These are phyloP conservation scores for Furnarius figulus DNA, from an alignment of 2,113 vertebrate species.

Conservation along the genomic window DNA sequence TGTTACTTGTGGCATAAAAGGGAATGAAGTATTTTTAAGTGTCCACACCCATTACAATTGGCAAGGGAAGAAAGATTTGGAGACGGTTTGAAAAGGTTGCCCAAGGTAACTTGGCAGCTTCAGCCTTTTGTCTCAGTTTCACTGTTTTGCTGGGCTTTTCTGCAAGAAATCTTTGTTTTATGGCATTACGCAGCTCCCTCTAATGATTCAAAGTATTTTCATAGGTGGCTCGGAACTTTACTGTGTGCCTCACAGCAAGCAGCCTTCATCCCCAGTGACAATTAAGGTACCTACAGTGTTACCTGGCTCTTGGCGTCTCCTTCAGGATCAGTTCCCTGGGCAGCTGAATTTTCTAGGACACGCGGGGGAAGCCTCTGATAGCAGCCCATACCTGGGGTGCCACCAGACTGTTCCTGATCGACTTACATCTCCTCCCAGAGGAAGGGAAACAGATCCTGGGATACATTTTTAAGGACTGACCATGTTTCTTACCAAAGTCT, in stretches of 20 bases:
- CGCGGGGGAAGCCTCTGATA: not conserved
- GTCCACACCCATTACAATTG: constrained; percentile 52
- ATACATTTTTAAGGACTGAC: not conserved
- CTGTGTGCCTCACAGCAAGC: not conserved
- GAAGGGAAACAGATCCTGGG: not conserved
- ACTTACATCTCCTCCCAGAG: not conserved
- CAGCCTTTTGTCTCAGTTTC: constrained; percentile 13
- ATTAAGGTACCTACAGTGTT: not conserved
- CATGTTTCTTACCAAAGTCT: not conserved
- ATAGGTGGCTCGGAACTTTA: not conserved
- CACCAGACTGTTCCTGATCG: accelerated
- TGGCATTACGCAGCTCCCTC: not conserved
- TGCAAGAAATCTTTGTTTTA: not conserved
- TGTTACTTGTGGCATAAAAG: constrained; percentile 34
- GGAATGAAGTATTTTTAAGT: constrained; percentile 1
- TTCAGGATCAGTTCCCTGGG: not conserved
- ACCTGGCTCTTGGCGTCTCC: not conserved
- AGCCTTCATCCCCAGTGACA: not conserved
- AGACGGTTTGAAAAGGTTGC: not conserved
- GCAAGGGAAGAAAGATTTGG: constrained; percentile 54
- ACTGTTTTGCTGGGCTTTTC: not conserved
- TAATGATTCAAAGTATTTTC: not conserved
- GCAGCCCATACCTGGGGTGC: accelerated
- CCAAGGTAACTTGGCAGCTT: constrained; percentile 52
- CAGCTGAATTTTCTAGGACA: not conserved